Evolutionary conservation across 2,113 vertebrate species (phyloP).

Genomic region (Drymodes brunneopygia): DNA sequence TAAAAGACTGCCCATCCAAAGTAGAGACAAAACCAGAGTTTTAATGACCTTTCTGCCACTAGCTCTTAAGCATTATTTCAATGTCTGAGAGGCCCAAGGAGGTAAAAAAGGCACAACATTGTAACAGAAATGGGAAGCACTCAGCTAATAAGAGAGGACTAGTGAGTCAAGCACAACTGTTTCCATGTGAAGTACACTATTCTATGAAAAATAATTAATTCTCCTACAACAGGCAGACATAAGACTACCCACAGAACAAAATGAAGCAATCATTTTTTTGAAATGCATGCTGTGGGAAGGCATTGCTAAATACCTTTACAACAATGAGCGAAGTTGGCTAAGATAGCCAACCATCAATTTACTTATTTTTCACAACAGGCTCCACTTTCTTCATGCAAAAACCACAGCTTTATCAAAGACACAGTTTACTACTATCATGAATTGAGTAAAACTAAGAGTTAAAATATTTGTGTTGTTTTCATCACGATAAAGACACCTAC

Average conservation of each 20-base stretch:
- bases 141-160: neutral
- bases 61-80: neutral
- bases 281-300: slow-evolving; percentile 72
- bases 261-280: slow-evolving; percentile 75
- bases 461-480: neutral
- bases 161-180: neutral
- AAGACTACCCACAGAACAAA: slow-evolving; percentile 44
- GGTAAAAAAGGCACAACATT: neutral
- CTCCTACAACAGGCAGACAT: slow-evolving; percentile 17
- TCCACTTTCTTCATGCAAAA: slow-evolving; percentile 74
- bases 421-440: slow-evolving; percentile 61
- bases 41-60: neutral
- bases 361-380: slow-evolving; percentile 74
- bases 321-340: slow-evolving; percentile 76
- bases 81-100: neutral
- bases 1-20: neutral
- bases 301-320: slow-evolving; percentile 76
- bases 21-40: neutral
- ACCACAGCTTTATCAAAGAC: slow-evolving; percentile 72
- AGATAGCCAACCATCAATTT: slow-evolving; percentile 65
- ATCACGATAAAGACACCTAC: neutral
- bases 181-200: neutral
- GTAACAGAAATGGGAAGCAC: neutral
- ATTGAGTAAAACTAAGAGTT: slow-evolving; percentile 48
- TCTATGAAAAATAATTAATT: neutral